Conservation (phyloP, 2,888 invertebrate genomes). For the Ceriagrion tenellum region DNA sequence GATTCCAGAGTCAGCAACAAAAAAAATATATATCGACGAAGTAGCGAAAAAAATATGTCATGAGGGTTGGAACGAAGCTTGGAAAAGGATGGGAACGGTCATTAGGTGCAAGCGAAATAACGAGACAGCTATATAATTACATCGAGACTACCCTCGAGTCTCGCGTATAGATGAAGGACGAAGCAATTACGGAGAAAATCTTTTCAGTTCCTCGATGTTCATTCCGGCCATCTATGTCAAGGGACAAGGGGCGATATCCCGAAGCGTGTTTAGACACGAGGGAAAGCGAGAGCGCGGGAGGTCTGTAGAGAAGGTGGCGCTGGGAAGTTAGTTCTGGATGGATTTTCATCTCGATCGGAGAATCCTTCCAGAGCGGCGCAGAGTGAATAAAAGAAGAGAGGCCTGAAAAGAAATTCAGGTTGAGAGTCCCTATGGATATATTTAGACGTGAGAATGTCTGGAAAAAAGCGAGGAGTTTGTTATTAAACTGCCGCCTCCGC, state of each 20-base stretch:
- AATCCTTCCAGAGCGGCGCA: not conserved
- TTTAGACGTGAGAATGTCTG: slow-evolving; percentile 2
- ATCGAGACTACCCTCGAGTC: not conserved
- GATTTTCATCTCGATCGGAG: not conserved
- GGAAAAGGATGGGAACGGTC: not conserved
- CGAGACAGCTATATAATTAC: not conserved
- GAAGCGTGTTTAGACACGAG: not conserved
- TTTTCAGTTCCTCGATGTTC: not conserved
- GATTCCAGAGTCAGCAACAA: not conserved
- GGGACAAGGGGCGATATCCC: not conserved
- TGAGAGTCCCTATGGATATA: not conserved
- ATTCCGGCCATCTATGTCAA: not conserved
- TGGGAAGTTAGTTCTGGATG: too few species aligned
- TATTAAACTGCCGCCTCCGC: not conserved
- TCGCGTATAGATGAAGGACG: not conserved
- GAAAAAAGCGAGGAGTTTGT: not conserved
- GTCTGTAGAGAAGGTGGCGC: not conserved
- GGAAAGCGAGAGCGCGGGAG: not conserved
- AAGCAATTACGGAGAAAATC: slow-evolving; percentile 18
- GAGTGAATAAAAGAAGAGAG: not conserved
- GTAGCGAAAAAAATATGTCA: too few species aligned
- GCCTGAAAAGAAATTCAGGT: slow-evolving; percentile 21
- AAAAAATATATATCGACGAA: not conserved
- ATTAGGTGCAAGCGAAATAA: not conserved
- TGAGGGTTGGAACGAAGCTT: not conserved